Conservation (phyloP, 2,797 vertebrate genomes). For the Pitangus sulphuratus region DNA sequence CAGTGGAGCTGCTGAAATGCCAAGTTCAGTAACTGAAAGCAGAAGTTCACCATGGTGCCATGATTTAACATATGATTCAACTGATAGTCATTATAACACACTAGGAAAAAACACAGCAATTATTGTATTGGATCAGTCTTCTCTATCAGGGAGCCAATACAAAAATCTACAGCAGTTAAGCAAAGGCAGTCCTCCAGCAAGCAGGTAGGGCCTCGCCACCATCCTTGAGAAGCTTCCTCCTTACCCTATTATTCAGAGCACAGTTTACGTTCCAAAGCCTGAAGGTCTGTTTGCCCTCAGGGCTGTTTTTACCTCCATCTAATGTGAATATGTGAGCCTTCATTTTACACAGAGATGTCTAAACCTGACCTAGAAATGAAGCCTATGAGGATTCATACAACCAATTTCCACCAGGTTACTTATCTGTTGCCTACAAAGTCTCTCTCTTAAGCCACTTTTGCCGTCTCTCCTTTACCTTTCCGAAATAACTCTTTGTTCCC, state of each 20-base stretch:
- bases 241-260: neutral
- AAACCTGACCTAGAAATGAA: conserved; percentile 7
- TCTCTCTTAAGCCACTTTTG: neutral
- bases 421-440: neutral
- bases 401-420: neutral
- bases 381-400: neutral
- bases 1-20: neutral
- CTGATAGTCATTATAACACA: neutral
- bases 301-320: neutral
- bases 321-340: neutral
- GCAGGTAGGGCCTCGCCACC: neutral
- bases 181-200: neutral
- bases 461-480: neutral
- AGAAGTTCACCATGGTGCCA: neutral
- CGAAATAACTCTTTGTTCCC: neutral
- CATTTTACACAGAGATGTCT: neutral
- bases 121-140: neutral
- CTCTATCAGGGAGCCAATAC: neutral
- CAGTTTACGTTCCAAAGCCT: neutral
- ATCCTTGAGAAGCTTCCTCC: neutral
- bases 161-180: neutral
- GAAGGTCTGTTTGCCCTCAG: conserved; percentile 1
- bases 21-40: neutral
- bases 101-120: neutral
- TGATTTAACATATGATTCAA: neutral